Evolutionary conservation across 2,797 vertebrate genomes (phyloP), one percentile per base, ranked within the genome.

Genomic region (Enoplosus armatus): DNA sequence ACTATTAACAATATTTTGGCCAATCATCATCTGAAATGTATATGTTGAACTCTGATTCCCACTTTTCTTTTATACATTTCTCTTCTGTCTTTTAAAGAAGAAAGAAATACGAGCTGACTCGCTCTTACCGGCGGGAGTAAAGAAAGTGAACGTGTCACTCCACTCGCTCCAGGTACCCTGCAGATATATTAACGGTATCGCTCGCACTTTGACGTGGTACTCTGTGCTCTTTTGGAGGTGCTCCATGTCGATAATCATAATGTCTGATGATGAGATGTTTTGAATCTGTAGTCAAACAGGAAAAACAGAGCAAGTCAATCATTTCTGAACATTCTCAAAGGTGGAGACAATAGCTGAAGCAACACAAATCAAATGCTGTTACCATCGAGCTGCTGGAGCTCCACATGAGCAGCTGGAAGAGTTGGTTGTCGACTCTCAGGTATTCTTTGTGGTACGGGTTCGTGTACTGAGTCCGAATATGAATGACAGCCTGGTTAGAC

Each of bases 161-260:
- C 95, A 96, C 0, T 90, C 82, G 37, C 94, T 95, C 95, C 95
- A 96, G 43, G 14, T 80, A 1, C 95, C 95, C 9, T 53, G 0
- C 10, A 94, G 82, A 6, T 0, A 2, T 0, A 0, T 0, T 0
- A 0, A 0, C 0, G 95, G 94, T 41, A 88, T 72, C 0, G 93
- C 85, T 48, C 92, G 68, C 18, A 90, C 92, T 15, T 4, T 72
- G 33, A 95, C 90, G 0, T 41, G 31, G 16, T 91, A 94, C 64
- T 60, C 0, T 0, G 75, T 39, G 65, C 48, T 24, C 2, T 4
- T 8, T 0, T 10, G 12, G 9, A 94, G 83, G 16, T 77, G 70
- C 12, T 71, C 7, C 71, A 79, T 55, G 63, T 71, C 41, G 0
- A 95, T 85, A 33, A 5, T 29, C 39, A 94, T 20, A 2, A n/a